phyloP scores from a whole-genome alignment of 2,113 vertebrate genomes.

The Gallinago jamesoni region DNA sequence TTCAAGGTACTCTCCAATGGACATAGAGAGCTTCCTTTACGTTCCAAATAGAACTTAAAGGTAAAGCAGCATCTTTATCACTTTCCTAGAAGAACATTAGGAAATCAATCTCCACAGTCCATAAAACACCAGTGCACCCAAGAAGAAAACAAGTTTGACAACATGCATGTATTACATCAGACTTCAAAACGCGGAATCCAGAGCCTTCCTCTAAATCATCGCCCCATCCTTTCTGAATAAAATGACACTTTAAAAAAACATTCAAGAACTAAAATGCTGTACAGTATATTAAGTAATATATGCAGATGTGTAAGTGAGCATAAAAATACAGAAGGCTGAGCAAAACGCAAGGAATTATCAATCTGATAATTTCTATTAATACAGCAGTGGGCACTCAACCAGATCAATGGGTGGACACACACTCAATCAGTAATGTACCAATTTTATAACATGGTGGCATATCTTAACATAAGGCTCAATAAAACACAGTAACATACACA shows the following conservation, averaged over 20 bases:
- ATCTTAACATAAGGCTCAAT: not conserved
- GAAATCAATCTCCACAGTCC: not conserved
- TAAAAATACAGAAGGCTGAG: not conserved
- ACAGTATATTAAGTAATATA: not conserved
- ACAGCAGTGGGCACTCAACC: not conserved
- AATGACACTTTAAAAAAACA: not conserved
- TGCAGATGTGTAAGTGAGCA: not conserved
- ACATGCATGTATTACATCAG: not conserved
- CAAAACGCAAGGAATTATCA: not conserved
- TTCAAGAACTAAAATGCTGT: not conserved
- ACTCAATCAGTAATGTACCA: not conserved
- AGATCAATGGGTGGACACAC: not conserved
- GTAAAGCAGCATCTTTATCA: not conserved
- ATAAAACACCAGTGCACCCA: not conserved
- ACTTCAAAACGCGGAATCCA: not conserved
- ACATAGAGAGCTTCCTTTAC: not conserved
- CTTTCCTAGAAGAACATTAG: not conserved
- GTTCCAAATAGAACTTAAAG: not conserved
- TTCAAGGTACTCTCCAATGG: not conserved
- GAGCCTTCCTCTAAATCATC: not conserved
- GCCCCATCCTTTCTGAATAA: not conserved
- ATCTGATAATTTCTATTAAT: not conserved
- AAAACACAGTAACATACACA: not conserved
- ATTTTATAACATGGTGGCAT: not conserved
- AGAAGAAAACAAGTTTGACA: conserved; percentile 7